Conservation (phyloP, 2,797 vertebrate genomes). For the Champsocephalus gunnari region DNA sequence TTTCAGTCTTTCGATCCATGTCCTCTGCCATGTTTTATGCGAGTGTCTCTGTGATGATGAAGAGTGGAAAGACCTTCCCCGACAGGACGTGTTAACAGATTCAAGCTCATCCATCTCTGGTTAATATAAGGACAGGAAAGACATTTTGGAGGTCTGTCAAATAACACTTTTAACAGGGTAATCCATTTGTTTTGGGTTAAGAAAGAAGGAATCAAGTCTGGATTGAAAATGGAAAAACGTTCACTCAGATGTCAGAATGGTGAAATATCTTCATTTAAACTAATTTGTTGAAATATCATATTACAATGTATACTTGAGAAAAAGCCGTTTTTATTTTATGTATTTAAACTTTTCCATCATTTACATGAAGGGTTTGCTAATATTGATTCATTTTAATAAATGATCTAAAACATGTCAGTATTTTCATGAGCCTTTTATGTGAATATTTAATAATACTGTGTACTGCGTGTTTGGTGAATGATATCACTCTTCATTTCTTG, state of each 20-base stretch:
- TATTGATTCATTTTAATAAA: not conserved
- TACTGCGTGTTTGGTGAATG: not conserved
- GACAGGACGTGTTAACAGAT: conserved; percentile 43
- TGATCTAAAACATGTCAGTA: not conserved
- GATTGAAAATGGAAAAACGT: not conserved
- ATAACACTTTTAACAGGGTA: conserved; percentile 1
- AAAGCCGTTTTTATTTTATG: not conserved
- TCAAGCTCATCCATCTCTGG: conserved; percentile 53
- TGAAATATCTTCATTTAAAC: not conserved
- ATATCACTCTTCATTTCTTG: not conserved
- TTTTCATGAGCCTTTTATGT: not conserved
- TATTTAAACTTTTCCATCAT: not conserved
- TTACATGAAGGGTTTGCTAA: not conserved
- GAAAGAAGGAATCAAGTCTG: not conserved
- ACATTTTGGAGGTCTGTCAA: conserved; percentile 26
- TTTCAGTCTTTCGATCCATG: conserved; percentile 33
- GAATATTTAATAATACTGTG: not conserved
- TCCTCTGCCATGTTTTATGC: conserved; percentile 41
- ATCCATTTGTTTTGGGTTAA: conserved; percentile 1
- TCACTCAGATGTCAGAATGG: not conserved
- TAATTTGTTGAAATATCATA: no score
- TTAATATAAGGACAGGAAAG: conserved; percentile 41
- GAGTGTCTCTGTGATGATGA: conserved; percentile 58
- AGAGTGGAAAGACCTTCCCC: conserved; percentile 63
- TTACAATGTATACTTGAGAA: not conserved